Evolutionary conservation across 2,888 invertebrate species (phyloP).

Genomic region (Cryptocheilus praepositus): DNA sequence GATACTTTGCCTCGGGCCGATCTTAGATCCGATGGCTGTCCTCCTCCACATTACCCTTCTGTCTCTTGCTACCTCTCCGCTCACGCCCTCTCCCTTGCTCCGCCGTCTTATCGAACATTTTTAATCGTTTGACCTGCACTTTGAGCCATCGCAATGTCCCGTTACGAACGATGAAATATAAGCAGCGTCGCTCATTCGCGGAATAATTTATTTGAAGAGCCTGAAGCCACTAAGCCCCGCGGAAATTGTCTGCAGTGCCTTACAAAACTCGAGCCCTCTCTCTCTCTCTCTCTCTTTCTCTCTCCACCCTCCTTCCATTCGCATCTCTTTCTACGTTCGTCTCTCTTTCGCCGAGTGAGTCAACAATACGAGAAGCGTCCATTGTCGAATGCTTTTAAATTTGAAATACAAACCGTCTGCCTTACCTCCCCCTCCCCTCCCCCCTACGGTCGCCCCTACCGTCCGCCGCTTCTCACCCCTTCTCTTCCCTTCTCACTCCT

Average conservation of each 20-base stretch:
- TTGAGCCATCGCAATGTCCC: conserved; percentile 18
- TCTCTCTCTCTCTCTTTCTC: conserved; percentile 38
- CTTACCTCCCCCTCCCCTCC: conserved; percentile 47
- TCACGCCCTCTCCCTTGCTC: conserved; percentile 1
- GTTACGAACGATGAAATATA: conserved; percentile 57
- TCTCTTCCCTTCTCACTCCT: conserved; percentile 17
- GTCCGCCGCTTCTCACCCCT: conserved; percentile 28
- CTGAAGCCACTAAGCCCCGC: conserved; percentile 66
- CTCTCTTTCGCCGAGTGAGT: conserved; percentile 56
- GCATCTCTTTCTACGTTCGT: conserved; percentile 35
- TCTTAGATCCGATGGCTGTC: not conserved
- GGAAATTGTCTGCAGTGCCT: conserved; percentile 71
- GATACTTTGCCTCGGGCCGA: too few species aligned
- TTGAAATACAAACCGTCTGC: conserved; percentile 72
- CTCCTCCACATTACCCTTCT: not conserved
- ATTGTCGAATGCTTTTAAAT: conserved; percentile 74
- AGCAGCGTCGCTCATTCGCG: conserved; percentile 65
- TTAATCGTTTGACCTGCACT: conserved; percentile 39
- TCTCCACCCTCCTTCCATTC: conserved; percentile 15
- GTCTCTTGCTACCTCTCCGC: not conserved
- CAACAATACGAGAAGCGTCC: conserved; percentile 70
- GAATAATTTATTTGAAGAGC: conserved; percentile 68
- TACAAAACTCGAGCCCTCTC: conserved; percentile 62
- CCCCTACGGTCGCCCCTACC: conserved; percentile 15
- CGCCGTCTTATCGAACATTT: conserved; percentile 23